Evolutionary conservation across 2,797 vertebrate genomes (phyloP).

Genomic region (Rousettus madagascariensis): DNA sequence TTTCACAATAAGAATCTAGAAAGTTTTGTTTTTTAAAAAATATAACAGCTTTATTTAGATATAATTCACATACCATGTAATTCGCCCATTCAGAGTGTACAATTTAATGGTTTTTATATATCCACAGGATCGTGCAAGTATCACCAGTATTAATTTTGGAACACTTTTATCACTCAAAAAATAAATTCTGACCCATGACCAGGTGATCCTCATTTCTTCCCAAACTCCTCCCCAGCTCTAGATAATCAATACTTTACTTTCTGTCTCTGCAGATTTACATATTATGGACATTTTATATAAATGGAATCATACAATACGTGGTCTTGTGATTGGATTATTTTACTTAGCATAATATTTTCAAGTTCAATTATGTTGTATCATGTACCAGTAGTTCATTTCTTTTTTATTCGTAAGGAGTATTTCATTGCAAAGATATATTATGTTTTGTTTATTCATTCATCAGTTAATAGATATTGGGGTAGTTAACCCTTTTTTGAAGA

Average conservation of each 20-base stretch:
- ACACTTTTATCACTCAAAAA: background rate
- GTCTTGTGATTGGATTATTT: background rate
- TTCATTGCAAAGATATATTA: background rate
- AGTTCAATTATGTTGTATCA: background rate
- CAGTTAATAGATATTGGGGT: background rate
- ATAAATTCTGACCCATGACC: background rate
- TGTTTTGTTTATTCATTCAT: background rate
- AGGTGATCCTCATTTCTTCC: background rate
- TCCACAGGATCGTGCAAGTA: background rate
- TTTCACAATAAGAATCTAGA: background rate
- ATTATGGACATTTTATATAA: background rate
- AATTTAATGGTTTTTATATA: background rate
- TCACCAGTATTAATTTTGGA: background rate
- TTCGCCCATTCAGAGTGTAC: background rate
- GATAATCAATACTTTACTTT: background rate
- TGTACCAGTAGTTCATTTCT: background rate
- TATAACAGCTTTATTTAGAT: background rate
- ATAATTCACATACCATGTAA: background rate
- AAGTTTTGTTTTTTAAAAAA: background rate
- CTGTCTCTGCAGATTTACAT: background rate
- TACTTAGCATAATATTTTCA: background rate
- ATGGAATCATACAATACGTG: background rate
- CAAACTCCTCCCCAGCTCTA: background rate
- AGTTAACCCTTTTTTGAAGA: background rate
- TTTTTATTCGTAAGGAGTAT: background rate